These are phyloP conservation scores for Apotomis betuletana DNA, from an alignment of 2,888 invertebrate species.

Conservation along the genomic window DNA sequence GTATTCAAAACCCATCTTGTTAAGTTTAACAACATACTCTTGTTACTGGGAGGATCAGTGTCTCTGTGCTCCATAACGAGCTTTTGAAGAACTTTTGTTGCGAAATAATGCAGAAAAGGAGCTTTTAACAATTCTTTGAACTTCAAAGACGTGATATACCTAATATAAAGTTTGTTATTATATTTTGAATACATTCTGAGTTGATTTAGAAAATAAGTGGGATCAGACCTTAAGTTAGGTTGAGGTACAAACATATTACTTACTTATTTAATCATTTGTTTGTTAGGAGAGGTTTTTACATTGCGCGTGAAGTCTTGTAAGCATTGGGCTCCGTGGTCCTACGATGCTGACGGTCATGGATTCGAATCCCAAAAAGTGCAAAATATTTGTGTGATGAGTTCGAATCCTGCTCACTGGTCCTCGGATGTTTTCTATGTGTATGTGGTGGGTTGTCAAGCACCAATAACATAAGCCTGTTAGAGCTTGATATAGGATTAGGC, in stretches of 20 bases:
- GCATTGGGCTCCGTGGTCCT: too few species aligned
- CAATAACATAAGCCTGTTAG: too few species aligned
- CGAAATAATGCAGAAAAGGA: constrained; percentile 48
- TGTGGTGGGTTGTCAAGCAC: too few species aligned
- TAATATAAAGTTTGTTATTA: neutral
- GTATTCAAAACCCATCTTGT: constrained; percentile 1
- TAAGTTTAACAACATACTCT: constrained; percentile 13
- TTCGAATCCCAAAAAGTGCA: too few species aligned
- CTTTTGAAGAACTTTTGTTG: constrained; percentile 47
- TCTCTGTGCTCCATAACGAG: constrained; percentile 50
- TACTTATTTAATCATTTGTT: too few species aligned
- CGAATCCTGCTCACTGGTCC: too few species aligned
- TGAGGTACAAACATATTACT: neutral
- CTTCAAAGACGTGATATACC: constrained; percentile 21
- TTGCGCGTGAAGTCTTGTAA: too few species aligned
- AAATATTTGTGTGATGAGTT: too few species aligned
- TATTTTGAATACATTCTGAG: neutral
- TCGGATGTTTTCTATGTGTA: too few species aligned
- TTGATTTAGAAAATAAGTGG: neutral
- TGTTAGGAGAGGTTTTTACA: too few species aligned
- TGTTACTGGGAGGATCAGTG: constrained; percentile 45
- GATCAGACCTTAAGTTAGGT: neutral
- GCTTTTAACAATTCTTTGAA: constrained; percentile 50
- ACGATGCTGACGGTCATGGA: too few species aligned
- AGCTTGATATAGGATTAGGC: too few species aligned